Evolutionary conservation across 2,888 invertebrate genomes (phyloP).

Genomic region (Drosophila differens): DNA sequence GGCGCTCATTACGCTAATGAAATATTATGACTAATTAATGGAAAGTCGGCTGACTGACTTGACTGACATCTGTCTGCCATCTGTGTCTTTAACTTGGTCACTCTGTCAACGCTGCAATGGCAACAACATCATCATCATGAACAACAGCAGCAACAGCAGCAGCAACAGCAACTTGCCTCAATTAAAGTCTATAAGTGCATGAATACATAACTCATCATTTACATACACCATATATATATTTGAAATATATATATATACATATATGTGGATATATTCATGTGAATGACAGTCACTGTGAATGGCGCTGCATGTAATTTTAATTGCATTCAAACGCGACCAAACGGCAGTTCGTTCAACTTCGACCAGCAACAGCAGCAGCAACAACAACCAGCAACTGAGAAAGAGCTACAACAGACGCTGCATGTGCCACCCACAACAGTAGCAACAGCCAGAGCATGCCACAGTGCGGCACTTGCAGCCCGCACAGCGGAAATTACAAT

Average conservation of each 20-base stretch:
- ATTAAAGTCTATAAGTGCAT: constrained; percentile 71
- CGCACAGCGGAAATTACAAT: constrained; percentile 67
- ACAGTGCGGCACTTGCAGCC: constrained; percentile 31
- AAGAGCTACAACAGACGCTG: constrained; percentile 10
- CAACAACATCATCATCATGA: constrained; percentile 36
- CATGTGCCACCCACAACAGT: constrained; percentile 27
- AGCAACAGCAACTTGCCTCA: constrained; percentile 57
- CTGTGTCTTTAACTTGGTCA: constrained; percentile 79
- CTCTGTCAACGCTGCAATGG: constrained; percentile 64
- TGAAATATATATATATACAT: constrained; percentile 8
- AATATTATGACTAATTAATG: constrained; percentile 79
- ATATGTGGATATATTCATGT: constrained; percentile 32
- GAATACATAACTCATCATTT: constrained; percentile 30
- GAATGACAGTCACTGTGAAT: constrained; percentile 57
- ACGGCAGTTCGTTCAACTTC: constrained; percentile 73
- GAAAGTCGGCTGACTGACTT: constrained; percentile 66
- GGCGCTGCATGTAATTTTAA: constrained; percentile 71
- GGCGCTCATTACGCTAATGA: constrained; percentile 76
- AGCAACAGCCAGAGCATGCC: constrained; percentile 21
- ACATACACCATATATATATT: constrained; percentile 7
- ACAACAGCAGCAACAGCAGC: neutral
- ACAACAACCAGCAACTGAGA: constrained; percentile 45
- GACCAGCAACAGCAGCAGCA: constrained; percentile 40
- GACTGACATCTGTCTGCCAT: constrained; percentile 73
- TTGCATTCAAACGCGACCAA: constrained; percentile 73